phyloP scores from a whole-genome alignment of 2,113 vertebrate species.

The Odocoileus virginianus region DNA sequence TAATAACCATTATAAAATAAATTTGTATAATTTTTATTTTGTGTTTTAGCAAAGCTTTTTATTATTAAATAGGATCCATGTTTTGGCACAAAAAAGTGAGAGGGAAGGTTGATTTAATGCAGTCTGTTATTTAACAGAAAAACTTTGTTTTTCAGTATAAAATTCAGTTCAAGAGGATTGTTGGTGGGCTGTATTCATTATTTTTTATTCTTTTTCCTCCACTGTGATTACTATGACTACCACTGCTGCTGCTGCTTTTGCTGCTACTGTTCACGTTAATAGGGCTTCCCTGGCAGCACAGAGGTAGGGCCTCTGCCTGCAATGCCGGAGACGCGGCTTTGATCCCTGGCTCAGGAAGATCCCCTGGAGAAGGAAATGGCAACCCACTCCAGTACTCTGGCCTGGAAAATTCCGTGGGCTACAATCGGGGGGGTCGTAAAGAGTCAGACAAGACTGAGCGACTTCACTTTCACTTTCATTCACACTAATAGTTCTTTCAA shows the following conservation, averaged over 20 bases:
- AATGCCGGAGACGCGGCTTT: rapidly evolving
- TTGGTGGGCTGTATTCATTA: background rate
- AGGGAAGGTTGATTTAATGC: background rate
- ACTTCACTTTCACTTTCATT: background rate
- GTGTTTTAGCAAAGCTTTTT: background rate
- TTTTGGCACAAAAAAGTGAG: background rate
- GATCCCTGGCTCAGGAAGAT: background rate
- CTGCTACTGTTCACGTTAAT: background rate
- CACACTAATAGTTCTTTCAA: background rate
- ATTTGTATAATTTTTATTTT: background rate
- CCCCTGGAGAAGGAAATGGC: background rate
- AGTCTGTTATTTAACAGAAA: background rate
- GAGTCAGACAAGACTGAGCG: background rate
- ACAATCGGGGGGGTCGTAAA: background rate
- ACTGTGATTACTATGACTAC: background rate
- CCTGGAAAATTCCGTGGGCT: background rate
- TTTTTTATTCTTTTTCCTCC: background rate
- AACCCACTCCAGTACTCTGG: background rate
- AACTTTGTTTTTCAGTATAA: background rate
- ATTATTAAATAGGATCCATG: background rate
- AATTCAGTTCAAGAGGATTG: background rate
- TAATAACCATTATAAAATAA: background rate
- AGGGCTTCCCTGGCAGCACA: background rate
- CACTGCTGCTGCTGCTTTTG: background rate
- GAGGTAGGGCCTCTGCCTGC: background rate